Base-by-base conservation (phyloP, 2,113 vertebrate genomes). In the Microcebus lehilahytsara region DNA sequence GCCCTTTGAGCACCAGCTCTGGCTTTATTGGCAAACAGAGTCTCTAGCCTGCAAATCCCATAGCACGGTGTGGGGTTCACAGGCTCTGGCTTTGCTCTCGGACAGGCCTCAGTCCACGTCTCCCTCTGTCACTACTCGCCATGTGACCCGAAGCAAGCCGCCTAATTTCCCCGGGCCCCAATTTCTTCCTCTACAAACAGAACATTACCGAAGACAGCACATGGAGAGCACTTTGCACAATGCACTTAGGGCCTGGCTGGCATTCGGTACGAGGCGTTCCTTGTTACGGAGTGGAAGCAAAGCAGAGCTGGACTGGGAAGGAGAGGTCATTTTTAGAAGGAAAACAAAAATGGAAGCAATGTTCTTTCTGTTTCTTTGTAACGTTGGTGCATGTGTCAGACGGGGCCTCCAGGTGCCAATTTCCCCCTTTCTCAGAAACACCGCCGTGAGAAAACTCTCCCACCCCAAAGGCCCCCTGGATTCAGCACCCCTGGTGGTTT, bases 401-500 rank as follows among this genome's bases (percentile, higher is more conserved):
- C 0, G 4, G 78, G 66, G 77, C 30, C 53, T 75, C 3, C 14
- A 71, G 9, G 22, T 34, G 37, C n/a, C 0, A 1, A 64, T 95
- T 91, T 89, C 71, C 94, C 77, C 23, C 25, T 92, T 86, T 83
- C 94, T 95, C 77, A 23, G 62, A 97, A 95, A 95, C 22, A 53
- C 30, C 19, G 40, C 9, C 7, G 56, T 66, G 77, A 84, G 58
- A 56, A 91, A 74, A 89, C 67, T 25, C 10, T 85, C 56, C 81
- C 6, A n/a, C 32, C 42, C 9, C 5, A 34, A 23, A 14, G 1
- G 2, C 49, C 67, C 79, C 69, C 20, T 49, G 62, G 60, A 91
- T 60, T 19, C 34, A 40, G 79, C n/a, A 71, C 30, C 34, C 14
- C 16, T 20, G 9, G 14, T 60, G 80, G 56, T 74, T 53, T 60